A percentile compares a stretch with the other conserved stretches of the same genome.
These are phyloP conservation scores for Semaprochilodus insignis DNA, from an alignment of 2,797 vertebrate genomes.

Conservation along the genomic window DNA sequence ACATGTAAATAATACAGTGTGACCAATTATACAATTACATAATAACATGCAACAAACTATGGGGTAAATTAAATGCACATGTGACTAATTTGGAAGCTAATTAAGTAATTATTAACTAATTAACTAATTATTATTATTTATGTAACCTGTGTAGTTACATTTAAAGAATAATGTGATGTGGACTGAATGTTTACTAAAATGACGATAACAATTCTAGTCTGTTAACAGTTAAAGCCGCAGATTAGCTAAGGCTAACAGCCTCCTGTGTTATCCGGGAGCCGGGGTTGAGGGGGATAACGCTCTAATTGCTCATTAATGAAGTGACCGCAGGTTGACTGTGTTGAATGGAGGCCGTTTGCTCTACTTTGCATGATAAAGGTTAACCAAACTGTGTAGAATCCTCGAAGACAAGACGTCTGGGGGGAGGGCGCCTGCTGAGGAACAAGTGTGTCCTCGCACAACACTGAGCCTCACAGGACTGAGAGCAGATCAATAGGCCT, in stretches of 20 bases:
- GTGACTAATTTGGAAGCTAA: too few relatives aligned
- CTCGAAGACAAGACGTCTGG: background rate
- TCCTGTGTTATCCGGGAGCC: background rate
- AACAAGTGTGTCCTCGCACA: background rate
- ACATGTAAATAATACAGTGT: too few relatives aligned
- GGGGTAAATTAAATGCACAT: too few relatives aligned
- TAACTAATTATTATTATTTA: too few relatives aligned
- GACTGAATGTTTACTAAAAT: too few relatives aligned
- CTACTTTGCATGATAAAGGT: conserved; percentile 41
- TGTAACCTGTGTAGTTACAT: too few relatives aligned
- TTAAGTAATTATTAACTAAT: too few relatives aligned
- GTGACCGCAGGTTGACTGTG: conserved; percentile 1
- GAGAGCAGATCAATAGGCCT: conserved; percentile 18
- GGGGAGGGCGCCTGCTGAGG: background rate
- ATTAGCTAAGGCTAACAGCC: background rate
- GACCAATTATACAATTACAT: too few relatives aligned
- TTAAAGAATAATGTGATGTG: too few relatives aligned
- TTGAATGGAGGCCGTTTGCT: conserved; percentile 20
- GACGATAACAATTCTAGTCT: background rate
- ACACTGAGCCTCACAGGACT: background rate
- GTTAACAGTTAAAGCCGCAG: background rate
- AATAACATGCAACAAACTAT: too few relatives aligned
- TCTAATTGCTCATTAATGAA: conserved; percentile 37
- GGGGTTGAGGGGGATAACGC: background rate
- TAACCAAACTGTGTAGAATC: conserved; percentile 22